phyloP scores from a whole-genome alignment of 1,140 invertebrate genomes.

The Zaprionus capensis region DNA sequence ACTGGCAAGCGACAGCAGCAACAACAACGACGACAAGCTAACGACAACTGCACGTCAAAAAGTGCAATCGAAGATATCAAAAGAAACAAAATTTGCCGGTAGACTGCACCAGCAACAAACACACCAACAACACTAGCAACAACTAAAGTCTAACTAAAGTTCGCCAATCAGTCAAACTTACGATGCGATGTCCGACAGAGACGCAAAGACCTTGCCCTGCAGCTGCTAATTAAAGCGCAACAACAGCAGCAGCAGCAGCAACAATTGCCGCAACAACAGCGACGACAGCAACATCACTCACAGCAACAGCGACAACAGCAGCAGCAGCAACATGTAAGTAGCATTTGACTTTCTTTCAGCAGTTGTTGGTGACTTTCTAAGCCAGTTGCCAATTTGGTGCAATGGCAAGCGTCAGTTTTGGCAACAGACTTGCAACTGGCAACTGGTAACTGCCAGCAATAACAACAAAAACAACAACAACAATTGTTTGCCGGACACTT shows the following conservation, averaged over 20 bases:
- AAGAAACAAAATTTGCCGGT: conserved; percentile 50
- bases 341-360: conserved; percentile 74
- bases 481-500: conserved; percentile 65
- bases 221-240: conserved; percentile 71
- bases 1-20: conserved; percentile 62
- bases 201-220: conserved; percentile 56
- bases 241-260: conserved; percentile 18
- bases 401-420: conserved; percentile 64
- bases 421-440: conserved; percentile 35
- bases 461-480: conserved; percentile 44
- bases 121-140: conserved; percentile 20
- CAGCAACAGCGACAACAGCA: conserved; percentile 33
- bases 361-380: conserved; percentile 68
- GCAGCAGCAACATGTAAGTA: conserved; percentile 40
- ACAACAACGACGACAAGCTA: conserved; percentile 51
- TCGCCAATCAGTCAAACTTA: conserved; percentile 63
- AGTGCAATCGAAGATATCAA: conserved; percentile 61
- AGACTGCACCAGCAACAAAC: conserved; percentile 27
- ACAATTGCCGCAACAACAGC: conserved; percentile 10
- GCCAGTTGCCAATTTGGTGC: conserved; percentile 80
- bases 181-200: conserved; percentile 52
- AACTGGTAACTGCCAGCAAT: conserved; percentile 27
- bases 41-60: conserved; percentile 52
- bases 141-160: conserved; percentile 28
- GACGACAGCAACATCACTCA: conserved; percentile 17